Evolutionary conservation across 1,140 invertebrate genomes (phyloP), one percentile per base, ranked within the genome.

Genomic region (Drosophila pachea): DNA sequence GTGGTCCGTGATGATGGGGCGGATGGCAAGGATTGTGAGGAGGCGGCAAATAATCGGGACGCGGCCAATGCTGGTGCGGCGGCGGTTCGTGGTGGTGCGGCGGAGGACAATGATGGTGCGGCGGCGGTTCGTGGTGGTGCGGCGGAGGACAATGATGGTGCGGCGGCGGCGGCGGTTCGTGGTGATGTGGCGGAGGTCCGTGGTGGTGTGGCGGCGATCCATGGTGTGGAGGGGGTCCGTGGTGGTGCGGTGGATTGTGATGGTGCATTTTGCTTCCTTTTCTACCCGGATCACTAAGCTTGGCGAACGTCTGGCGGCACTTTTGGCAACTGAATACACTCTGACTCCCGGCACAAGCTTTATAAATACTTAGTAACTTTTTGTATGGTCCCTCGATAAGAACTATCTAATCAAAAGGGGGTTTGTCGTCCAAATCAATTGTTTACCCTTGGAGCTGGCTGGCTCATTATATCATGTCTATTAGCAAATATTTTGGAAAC

Each of bases 91-190:
- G 50, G 4, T 55, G 61, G n/a, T 63, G 66, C 5, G 61, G 50
- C 1, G 62, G 62, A 0, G 38, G 49, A 8, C 60, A 49, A 8
- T 56, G 53, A 7, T 66, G 54, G 4, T 74, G 71, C 29, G 74
- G 66, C 52, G 47, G 36, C 38, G 76, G 76, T 22, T 68, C 73
- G 43, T 74, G 71, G 12, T 73, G 71, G 49, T 62, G 48, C 7
- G 35, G 54, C n/a, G 48, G 48, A 29, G 75, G 69, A 2, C 67
- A 49, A 33, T 69, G 63, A 16, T 49, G 58, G 2, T 33, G 59
- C 1, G 50, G 60, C 4, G 50, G 67, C 5, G 64, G 64, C 8
- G 59, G 66, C 5, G 72, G 62, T 5, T 43, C 66, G n/a, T 55
- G 22, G 2, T 63, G 65, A 4, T 55, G 53, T 1, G 53, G 52